A percentile compares a stretch with the other conserved stretches of the same genome.
phyloP scores from a whole-genome alignment of 30 jellyfish, hydroid and myxozoan genomes.

The Chironex yamaguchii region DNA sequence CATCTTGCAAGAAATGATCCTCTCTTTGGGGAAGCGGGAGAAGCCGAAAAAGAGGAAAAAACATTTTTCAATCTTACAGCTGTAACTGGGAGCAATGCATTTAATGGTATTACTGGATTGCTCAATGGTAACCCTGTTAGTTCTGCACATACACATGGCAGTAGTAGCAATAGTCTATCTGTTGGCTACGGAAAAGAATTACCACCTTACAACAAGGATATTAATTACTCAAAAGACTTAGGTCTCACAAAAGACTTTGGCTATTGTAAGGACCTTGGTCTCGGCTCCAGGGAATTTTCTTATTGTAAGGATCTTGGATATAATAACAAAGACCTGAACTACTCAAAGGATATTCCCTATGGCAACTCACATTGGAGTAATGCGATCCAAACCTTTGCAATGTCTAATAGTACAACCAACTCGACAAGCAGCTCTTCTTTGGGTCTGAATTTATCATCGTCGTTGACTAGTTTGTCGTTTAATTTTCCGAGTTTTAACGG shows the following conservation, averaged over 20 bases:
- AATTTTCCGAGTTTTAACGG: conserved; percentile 73
- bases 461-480: conserved; percentile 61
- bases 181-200: conserved; percentile 33
- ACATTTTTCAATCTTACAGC: conserved; percentile 81
- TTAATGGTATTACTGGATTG: conserved; percentile 60
- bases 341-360: neutral
- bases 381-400: conserved; percentile 29
- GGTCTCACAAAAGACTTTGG: neutral
- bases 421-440: conserved; percentile 38
- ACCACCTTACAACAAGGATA: neutral
- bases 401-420: conserved; percentile 19
- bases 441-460: conserved; percentile 59
- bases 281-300: neutral
- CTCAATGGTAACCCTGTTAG: conserved; percentile 56
- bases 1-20: conserved; percentile 79
- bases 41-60: conserved; percentile 75
- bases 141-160: neutral
- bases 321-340: neutral
- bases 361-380: conserved; percentile 53
- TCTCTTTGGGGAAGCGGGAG: conserved; percentile 67
- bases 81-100: conserved; percentile 52
- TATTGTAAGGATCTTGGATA: neutral
- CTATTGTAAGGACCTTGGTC: neutral
- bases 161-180: conserved; percentile 26
- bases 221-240: neutral